Evolutionary conservation across 2,797 vertebrate genomes (phyloP).

Genomic region (Borostomias antarcticus): DNA sequence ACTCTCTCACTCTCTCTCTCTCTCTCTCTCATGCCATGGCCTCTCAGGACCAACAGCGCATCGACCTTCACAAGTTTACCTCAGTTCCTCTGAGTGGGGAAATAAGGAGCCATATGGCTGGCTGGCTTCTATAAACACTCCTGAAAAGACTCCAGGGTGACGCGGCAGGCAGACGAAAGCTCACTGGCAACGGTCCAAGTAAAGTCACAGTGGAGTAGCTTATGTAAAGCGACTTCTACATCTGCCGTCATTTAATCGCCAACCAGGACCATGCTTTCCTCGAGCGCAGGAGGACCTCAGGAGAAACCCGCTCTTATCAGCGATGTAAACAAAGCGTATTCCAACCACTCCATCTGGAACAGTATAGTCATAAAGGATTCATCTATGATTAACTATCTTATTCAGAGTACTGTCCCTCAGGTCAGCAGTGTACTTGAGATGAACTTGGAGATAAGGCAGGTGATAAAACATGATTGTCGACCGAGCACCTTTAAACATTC

Average conservation of each 20-base stretch:
- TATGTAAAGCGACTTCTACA: conserved; percentile 14
- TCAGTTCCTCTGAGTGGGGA: conserved; percentile 34
- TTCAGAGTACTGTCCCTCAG: neutral
- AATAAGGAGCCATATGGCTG: conserved; percentile 58
- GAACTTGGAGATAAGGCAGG: conserved; percentile 9
- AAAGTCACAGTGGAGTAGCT: neutral
- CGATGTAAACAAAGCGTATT: too few relatives aligned
- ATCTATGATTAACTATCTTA: too few relatives aligned
- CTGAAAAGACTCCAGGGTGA: conserved; percentile 20
- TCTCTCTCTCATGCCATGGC: conserved; percentile 29
- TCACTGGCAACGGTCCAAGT: conserved; percentile 13
- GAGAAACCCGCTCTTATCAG: neutral
- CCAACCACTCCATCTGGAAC: too few relatives aligned
- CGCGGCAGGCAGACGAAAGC: conserved; percentile 34
- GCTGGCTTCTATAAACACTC: conserved; percentile 28
- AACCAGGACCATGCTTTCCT: neutral
- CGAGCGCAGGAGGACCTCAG: neutral
- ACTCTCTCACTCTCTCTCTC: conserved; percentile 23
- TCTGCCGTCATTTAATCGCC: neutral
- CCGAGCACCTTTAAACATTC: neutral
- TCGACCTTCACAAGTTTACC: conserved; percentile 69
- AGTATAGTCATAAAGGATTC: too few relatives aligned
- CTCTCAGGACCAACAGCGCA: conserved; percentile 38
- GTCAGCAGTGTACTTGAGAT: conserved; percentile 12
- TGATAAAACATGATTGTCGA: conserved; percentile 7